Percentiles rank a stretch among this genome's conserved stretches.
Evolutionary conservation across 2,888 invertebrate genomes (phyloP).

Genomic region (Peribatodes rhomboidaria): DNA sequence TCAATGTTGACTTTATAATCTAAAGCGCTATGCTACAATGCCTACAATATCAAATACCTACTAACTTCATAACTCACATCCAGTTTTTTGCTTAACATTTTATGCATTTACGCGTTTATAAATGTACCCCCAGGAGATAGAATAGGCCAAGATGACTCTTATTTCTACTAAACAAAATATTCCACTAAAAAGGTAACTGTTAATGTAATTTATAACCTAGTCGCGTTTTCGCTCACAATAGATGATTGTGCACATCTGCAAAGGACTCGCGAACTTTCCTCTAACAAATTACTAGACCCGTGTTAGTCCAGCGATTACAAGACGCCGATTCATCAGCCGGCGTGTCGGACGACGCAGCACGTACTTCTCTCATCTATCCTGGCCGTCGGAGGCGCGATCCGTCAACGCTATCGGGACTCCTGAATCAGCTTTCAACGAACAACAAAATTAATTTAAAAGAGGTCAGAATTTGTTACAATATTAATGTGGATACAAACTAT

Average conservation of each 20-base stretch:
- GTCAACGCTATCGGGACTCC: conserved; percentile 76
- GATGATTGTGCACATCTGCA: conserved; percentile 75
- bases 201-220: conserved; percentile 52
- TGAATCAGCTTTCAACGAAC: conserved; percentile 65
- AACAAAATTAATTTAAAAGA: conserved; percentile 73
- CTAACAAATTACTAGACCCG: conserved; percentile 77
- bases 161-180: conserved; percentile 26
- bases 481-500: conserved; percentile 6
- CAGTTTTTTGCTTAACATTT: conserved; percentile 12
- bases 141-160: conserved; percentile 20
- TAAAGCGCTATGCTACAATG: background rate
- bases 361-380: conserved; percentile 79
- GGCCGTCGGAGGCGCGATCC: conserved; percentile 74
- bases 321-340: conserved; percentile 79
- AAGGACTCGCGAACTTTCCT: conserved; percentile 63
- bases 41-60: background rate
- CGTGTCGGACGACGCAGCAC: conserved; percentile 72
- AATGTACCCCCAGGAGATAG: background rate
- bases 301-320: conserved; percentile 83
- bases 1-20: background rate
- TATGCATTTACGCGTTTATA: background rate
- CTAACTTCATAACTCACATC: background rate
- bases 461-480: conserved; percentile 20
- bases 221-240: conserved; percentile 63
- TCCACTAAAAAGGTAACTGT: conserved; percentile 29